Base-by-base conservation (phyloP, 2,888 invertebrate species). In the Eilema sororculum region DNA sequence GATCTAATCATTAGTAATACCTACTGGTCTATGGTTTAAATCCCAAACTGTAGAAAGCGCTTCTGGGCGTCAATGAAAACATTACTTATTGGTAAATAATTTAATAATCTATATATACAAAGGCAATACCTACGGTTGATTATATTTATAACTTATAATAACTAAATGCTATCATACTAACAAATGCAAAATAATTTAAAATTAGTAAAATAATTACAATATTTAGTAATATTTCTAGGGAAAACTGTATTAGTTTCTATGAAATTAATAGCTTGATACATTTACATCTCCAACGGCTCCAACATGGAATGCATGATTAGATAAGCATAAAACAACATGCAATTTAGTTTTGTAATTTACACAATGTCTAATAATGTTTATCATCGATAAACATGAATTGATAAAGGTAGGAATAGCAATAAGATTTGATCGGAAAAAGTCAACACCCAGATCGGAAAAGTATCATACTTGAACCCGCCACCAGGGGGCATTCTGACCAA, bases 251-350 rank as follows among this genome's bases (percentile, higher is more conserved):
- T 28, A 64, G 52, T 64, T 52, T 28, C 28, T 46, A 30, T 52
- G 20, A 20, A 20, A 28, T 28, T 24, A 52, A 64, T 30, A 57
- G 56, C 24, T 70, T 62, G 61, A 68, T 72, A 33, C 52, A 22
- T 33, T 25, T 46, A 66, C 28, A 62, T 68, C n/a, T 33, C 12
- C 8, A 76, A 28, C 28, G 28, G 60, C 67, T 76, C 72, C 78
- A 71, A 69, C 77, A 75, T 86, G 86, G 86, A 86, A 86, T 86
- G 86, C 84, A 82, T 75, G 77, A 82, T 79, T 75, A 70, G 73
- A 67, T 77, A 76, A 69, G 71, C 74, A 73, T 68, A 61, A 71
- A 68, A 65, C 25, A 57, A 79, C 80, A 78, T 78, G 76, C 77
- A 68, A 72, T 74, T 70, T 33, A 59, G 28, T n/a, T 12, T 62